These are phyloP conservation scores for Morpho helenor DNA, from an alignment of 2,888 invertebrate genomes.

Conservation along the genomic window DNA sequence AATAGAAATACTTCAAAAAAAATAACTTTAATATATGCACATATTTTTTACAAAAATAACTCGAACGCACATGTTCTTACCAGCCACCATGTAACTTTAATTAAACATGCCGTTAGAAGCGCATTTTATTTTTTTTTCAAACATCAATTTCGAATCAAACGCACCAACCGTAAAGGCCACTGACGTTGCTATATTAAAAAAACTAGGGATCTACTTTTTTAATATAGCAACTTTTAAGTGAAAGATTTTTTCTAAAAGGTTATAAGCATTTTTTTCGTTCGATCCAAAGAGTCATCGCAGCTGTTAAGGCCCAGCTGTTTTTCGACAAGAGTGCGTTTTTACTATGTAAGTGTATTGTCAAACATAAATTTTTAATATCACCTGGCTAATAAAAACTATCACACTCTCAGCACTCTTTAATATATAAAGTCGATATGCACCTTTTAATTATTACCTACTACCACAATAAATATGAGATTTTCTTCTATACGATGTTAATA, in stretches of 20 bases:
- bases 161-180: slow-evolving; percentile 58
- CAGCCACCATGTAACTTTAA: no score
- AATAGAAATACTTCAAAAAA: no score
- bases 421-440: no score
- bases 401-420: no score
- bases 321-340: slow-evolving; percentile 26
- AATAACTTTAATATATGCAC: no score
- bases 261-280: slow-evolving; percentile 56
- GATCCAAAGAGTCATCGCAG: slow-evolving; percentile 64
- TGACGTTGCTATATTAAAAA: slow-evolving; percentile 45
- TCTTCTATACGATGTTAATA: no score
- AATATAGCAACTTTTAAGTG: slow-evolving; percentile 15
- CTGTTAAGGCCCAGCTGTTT: slow-evolving; percentile 64
- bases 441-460: no score
- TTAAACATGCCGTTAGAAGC: slow-evolving; percentile 31
- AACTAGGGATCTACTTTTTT: slow-evolving; percentile 22
- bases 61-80: neutral
- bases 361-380: slow-evolving; percentile 37
- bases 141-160: slow-evolving; percentile 49
- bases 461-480: no score
- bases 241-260: slow-evolving; percentile 62
- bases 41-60: no score
- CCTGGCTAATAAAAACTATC: slow-evolving; percentile 30
- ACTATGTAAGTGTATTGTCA: slow-evolving; percentile 22
- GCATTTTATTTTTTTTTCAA: slow-evolving; percentile 43